Evolutionary conservation across 2,113 vertebrate species (phyloP).

Genomic region (Chaetodon auriga): DNA sequence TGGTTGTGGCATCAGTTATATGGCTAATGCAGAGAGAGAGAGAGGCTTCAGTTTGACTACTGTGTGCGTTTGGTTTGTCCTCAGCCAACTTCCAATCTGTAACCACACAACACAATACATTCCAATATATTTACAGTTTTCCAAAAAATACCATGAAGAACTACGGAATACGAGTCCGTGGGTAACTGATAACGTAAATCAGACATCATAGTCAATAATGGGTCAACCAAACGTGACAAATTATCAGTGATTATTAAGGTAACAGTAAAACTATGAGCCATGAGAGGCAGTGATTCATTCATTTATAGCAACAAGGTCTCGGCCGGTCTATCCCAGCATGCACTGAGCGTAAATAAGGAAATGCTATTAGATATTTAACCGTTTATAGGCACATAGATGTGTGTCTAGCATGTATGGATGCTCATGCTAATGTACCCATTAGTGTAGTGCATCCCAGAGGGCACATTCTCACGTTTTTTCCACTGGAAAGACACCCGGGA

Average conservation of each 20-base stretch:
- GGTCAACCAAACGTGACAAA: no score
- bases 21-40: slow-evolving; percentile 28
- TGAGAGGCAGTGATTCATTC: no score
- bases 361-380: no score
- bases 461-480: neutral
- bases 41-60: slow-evolving; percentile 5
- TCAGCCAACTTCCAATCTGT: neutral
- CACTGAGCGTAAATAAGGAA: neutral
- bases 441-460: no score
- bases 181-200: no score
- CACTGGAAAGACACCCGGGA: neutral
- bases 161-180: no score
- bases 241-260: no score
- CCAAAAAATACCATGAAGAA: neutral
- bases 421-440: neutral
- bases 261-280: no score
- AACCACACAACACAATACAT: neutral
- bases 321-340: no score
- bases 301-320: no score
- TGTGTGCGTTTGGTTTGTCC: neutral
- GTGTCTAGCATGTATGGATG: neutral
- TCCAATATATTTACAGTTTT: neutral
- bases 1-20: slow-evolving; percentile 70
- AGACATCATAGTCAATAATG: no score
- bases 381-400: neutral